Base-by-base conservation (phyloP, 53 echinoderm and acorn worm genomes). In the Hippasteria phrygiana region DNA sequence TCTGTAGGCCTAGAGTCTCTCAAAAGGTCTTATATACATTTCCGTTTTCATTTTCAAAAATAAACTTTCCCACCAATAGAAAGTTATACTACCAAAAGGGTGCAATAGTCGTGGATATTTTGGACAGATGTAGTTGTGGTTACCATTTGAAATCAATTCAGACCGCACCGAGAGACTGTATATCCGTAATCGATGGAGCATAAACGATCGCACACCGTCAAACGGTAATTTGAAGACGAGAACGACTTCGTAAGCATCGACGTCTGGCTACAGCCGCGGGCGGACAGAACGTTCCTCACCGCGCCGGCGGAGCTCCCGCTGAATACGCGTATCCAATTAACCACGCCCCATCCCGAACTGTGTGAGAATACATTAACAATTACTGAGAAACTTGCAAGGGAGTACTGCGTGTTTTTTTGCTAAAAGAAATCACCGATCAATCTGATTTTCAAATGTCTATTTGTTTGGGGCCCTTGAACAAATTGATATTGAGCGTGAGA, bases 171-270 rank as follows among this genome's bases (percentile, higher is more conserved):
- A 16, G 16, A 39, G 34, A 79, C 39, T 3, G n/a, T 22, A 24
- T 79, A 62, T 39, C n/a, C 62, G 14, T 10, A 79, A 79, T 79
- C 79, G 79, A 79, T 79, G 62, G 40, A 18, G 69, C 38, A 26
- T 12, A 36, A 79, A 79, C 62, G 79, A 79, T 79, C 62, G 56
- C 37, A 39, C 39, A 47, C 12, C 18, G 46, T 41, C 82, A 18
- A 43, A 43, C 46, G 67, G 46, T 40, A 66, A 66, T 65, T 33
- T 43, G 64, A n/a, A 29, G 24, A 17, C 45, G 41, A 29, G 31
- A 29, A n/a, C 64, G 31, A 64, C 45, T 82, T 82, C 43, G 82
- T 82, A 65, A 82, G 59, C 43, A 64, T 66, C 65, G 82, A 82
- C 82, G 79, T 62, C 17, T 28, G 41, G 40, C 14, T 20, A 62